Evolutionary conservation across 1,140 invertebrate species (phyloP), one percentile per base, ranked within the genome.

Genomic region (Drosophila mojavensis): DNA sequence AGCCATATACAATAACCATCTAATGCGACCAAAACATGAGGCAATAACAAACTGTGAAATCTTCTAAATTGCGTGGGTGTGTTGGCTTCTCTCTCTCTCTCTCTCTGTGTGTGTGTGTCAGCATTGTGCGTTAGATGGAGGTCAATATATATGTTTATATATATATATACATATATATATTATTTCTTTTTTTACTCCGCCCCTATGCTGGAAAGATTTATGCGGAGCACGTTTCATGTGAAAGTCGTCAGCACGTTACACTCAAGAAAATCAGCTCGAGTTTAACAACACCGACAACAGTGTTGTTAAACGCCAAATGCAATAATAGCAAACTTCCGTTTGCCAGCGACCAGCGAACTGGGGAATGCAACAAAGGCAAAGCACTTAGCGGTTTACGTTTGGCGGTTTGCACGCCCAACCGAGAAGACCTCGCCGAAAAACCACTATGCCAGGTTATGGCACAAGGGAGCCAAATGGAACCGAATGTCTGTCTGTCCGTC

Each of bases 331-430:
- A 78, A 78, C 75, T 82, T 82, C 79, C 79, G 79, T 81, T 81
- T 81, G 67, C 48, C 36, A 51, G 54, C 39, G 15, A 28, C 69
- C 47, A 66, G 61, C 66, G 26, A 53, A 48, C 66, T 26, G 56
- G 68, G 53, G 60, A 81, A 81, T 73, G 74, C 64, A 81, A 82
- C 79, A 83, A 83, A 79, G 76, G 81, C 58, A 79, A 53, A 83
- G 80, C 81, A 83, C 81, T 83, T 84, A 83, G 81, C 67, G 81
- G 80, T 83, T 81, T 72, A 79, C 72, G 60, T 71, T 39, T 79
- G 80, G 75, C 65, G 75, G 79, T 75, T 71, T 48, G 51, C 56
- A 79, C 60, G 68, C 63, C 67, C 62, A 62, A 74, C 69, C 58
- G 48, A 10, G 26, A 17, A 17, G 11, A 28, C 15, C 43, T 15